Conservation (phyloP, 2,888 invertebrate genomes). For the Bimastos eiseni region DNA sequence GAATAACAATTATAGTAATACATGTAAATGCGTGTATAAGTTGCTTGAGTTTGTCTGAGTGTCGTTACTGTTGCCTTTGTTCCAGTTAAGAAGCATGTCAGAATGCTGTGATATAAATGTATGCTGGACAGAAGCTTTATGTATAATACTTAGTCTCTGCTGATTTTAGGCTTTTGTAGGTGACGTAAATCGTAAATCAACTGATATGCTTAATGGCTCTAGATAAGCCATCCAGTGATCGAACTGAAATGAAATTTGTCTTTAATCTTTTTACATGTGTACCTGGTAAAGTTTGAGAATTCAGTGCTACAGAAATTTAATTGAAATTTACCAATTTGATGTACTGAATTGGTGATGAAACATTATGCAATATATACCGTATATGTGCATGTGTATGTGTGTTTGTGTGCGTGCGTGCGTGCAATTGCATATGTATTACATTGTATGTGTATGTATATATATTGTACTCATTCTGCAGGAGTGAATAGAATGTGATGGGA, state of each 20-base stretch:
- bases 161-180: neutral
- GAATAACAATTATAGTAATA: neutral
- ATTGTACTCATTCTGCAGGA: neutral
- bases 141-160: neutral
- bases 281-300: neutral
- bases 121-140: neutral
- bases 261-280: no score
- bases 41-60: neutral
- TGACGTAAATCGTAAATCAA: neutral
- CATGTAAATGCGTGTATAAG: neutral
- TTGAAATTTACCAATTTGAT: neutral
- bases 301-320: neutral
- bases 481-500: neutral
- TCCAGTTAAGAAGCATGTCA: neutral
- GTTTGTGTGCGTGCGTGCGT: no score
- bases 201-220: neutral
- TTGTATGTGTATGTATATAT: neutral
- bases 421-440: no score
- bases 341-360: neutral
- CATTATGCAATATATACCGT: neutral
- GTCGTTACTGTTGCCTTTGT: neutral
- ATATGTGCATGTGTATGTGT: no score
- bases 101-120: neutral
- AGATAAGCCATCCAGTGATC: neutral
- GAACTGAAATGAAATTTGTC: neutral